A percentile compares a stretch with the other conserved stretches of the same genome.
Conservation (phyloP, 35 echinoderm and acorn worm genomes). For the Amphiura filiformis region DNA sequence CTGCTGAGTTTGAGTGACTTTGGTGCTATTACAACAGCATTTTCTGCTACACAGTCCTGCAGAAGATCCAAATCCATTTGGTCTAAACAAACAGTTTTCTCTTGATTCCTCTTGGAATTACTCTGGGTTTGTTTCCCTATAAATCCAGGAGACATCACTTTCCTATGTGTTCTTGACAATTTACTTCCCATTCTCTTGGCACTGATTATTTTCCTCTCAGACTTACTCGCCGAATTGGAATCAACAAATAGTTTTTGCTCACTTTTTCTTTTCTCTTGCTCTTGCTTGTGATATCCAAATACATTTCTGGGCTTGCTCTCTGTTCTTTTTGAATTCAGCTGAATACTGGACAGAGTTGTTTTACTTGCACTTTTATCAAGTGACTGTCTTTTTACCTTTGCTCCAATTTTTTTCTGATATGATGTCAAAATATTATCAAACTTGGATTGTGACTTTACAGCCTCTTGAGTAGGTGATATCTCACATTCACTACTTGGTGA, state of each 20-base stretch:
- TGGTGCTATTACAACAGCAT: neutral
- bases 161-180: neutral
- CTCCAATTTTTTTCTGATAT: neutral
- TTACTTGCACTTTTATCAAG: neutral
- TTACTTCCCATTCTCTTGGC: neutral
- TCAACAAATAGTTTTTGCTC: neutral
- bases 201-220: neutral
- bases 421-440: constrained; percentile 1
- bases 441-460: neutral
- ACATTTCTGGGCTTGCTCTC: neutral
- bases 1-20: neutral
- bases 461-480: neutral
- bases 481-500: neutral
- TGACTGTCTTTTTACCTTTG: neutral
- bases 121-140: neutral
- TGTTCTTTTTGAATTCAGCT: neutral
- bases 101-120: neutral
- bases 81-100: neutral
- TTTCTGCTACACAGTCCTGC: neutral
- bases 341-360: neutral
- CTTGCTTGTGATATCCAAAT: neutral
- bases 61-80: neutral
- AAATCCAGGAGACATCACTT: neutral
- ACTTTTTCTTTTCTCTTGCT: neutral
- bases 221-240: neutral